Conservation (phyloP, 1,140 invertebrate genomes). For the Gryllus bimaculatus region DNA sequence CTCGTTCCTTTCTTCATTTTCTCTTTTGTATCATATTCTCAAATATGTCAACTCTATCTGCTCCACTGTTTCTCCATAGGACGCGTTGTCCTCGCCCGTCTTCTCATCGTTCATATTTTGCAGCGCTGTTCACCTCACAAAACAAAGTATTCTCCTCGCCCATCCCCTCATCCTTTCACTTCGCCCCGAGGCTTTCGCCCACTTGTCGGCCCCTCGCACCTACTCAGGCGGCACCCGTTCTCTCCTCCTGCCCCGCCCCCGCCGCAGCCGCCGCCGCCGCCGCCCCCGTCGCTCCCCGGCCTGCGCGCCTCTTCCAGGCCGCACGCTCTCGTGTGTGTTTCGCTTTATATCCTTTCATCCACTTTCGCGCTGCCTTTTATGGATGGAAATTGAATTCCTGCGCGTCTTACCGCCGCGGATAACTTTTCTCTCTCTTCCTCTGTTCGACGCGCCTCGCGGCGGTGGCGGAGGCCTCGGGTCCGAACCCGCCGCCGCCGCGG, state of each 20-base stretch:
- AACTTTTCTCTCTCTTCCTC: not conserved
- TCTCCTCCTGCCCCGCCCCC: not conserved
- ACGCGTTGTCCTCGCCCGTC: too few relatives aligned
- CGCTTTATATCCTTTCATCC: conserved; percentile 4
- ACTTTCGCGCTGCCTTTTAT: not conserved
- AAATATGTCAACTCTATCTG: too few relatives aligned
- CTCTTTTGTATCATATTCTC: too few relatives aligned
- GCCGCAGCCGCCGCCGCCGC: too few relatives aligned
- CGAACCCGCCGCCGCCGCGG: not conserved
- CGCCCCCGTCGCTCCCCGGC: not conserved
- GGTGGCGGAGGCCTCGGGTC: not conserved
- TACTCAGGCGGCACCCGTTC: not conserved
- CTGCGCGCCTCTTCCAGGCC: not conserved
- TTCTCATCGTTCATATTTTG: too few relatives aligned
- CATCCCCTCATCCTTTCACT: too few relatives aligned
- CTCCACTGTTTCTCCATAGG: too few relatives aligned
- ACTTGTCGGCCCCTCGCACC: too few relatives aligned
- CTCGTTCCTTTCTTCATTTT: too few relatives aligned
- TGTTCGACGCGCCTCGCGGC: not conserved
- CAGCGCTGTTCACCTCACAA: too few relatives aligned
- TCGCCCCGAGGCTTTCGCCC: too few relatives aligned
- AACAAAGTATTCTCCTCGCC: too few relatives aligned
- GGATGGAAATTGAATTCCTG: conserved; percentile 4
- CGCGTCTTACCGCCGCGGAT: conserved; percentile 1
- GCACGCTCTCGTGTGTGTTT: not conserved